Evolutionary conservation across 2,797 vertebrate genomes (phyloP).

Genomic region (Gallirallus australis): DNA sequence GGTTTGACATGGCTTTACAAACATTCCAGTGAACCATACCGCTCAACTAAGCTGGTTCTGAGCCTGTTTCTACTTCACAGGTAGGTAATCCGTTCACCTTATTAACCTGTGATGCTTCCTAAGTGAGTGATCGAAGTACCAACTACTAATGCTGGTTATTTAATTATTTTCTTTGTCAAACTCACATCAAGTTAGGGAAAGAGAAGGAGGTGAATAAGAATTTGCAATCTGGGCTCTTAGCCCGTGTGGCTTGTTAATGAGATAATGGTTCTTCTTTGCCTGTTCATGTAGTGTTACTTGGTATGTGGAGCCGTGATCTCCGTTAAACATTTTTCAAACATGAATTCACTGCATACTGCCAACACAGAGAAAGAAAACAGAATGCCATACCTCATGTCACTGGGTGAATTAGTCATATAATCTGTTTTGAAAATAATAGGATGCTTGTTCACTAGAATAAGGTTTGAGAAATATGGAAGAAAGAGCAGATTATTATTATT

Average conservation of each 20-base stretch:
- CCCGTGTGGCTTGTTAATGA: background rate
- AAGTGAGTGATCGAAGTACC: background rate
- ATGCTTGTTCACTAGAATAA: background rate
- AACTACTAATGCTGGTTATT: background rate
- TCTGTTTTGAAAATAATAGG: background rate
- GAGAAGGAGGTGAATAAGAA: background rate
- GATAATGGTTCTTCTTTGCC: background rate
- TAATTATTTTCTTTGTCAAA: background rate
- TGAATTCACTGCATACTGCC: background rate
- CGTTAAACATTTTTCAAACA: background rate
- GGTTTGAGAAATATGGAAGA: background rate
- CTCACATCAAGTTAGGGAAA: background rate
- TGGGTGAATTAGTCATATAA: background rate
- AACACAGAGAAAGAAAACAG: background rate
- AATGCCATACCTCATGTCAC: background rate
- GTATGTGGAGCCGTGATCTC: background rate
- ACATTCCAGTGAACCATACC: background rate
- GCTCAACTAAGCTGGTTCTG: background rate
- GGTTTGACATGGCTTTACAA: background rate
- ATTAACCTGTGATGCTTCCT: fast-evolving
- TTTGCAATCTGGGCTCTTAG: background rate
- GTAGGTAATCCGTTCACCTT: background rate
- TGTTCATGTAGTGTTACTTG: background rate
- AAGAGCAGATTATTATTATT: background rate
- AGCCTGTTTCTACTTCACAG: background rate